Evolutionary conservation across 2,113 vertebrate species (phyloP).

Genomic region (Scartelaos histophorus): DNA sequence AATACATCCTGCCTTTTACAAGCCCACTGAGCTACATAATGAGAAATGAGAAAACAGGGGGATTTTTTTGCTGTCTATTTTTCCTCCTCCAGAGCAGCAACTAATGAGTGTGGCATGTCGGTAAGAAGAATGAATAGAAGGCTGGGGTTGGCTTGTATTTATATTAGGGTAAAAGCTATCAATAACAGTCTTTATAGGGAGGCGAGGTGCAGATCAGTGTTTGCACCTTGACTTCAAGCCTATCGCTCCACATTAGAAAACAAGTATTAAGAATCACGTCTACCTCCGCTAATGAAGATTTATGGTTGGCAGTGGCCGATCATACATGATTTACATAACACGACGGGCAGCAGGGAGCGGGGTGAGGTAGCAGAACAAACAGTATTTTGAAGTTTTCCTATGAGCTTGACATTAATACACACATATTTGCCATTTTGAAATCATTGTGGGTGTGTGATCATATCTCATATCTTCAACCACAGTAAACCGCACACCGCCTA

Average conservation of each 20-base stretch:
- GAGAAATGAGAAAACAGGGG: constrained; percentile 45
- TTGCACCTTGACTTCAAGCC: constrained; percentile 43
- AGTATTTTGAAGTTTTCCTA: constrained; percentile 40
- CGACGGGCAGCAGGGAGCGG: constrained; percentile 38
- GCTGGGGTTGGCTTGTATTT: constrained; percentile 40
- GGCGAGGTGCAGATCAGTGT: constrained; percentile 61
- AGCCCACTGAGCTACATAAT: constrained; percentile 56
- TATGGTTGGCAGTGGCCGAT: constrained; percentile 65
- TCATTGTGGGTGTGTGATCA: constrained; percentile 33
- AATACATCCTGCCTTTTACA: constrained; percentile 49
- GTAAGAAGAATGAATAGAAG: constrained; percentile 18
- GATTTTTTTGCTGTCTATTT: constrained; percentile 38
- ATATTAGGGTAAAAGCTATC: constrained; percentile 58
- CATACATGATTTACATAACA: constrained; percentile 71
- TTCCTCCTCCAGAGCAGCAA: constrained; percentile 27
- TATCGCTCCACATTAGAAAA: constrained; percentile 55
- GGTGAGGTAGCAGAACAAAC: constrained; percentile 15
- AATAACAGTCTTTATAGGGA: constrained; percentile 60
- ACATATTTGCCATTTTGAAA: constrained; percentile 36
- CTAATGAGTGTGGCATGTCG: constrained; percentile 62
- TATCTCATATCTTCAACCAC: constrained; percentile 39
- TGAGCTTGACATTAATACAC: constrained; percentile 43
- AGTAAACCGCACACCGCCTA: constrained; percentile 14
- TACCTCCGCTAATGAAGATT: constrained; percentile 73
- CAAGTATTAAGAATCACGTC: constrained; percentile 54